These are phyloP conservation scores for Cynodonichthys magdalenae DNA, from an alignment of 2,797 vertebrate genomes.

Conservation along the genomic window DNA sequence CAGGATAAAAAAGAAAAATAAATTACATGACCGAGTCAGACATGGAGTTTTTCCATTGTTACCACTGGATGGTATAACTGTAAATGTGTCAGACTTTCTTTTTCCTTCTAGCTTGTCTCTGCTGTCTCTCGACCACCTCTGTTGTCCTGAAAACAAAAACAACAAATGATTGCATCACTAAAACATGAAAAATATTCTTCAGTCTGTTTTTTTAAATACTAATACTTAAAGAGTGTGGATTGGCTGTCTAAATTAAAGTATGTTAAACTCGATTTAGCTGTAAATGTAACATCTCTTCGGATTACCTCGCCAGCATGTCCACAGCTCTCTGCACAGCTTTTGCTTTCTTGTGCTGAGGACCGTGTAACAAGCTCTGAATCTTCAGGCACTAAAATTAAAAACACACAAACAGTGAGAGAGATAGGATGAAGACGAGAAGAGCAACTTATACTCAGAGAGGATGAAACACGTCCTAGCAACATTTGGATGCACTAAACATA, in stretches of 20 bases:
- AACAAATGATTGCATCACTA: constrained; percentile 8
- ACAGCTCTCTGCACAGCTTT: constrained; percentile 74
- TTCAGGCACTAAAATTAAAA: constrained; percentile 74
- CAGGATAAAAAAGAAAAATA: constrained; percentile 9
- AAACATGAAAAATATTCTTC: background rate
- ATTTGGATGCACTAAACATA: constrained; percentile 67
- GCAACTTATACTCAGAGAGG: constrained; percentile 33
- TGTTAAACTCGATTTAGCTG: background rate
- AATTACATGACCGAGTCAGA: constrained; percentile 10
- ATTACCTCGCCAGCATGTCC: constrained; percentile 79
- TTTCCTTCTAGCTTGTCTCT: constrained; percentile 48
- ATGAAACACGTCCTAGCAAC: constrained; percentile 64
- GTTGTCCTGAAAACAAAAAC: constrained; percentile 63
- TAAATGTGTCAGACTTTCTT: constrained; percentile 47
- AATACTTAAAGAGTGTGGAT: no score
- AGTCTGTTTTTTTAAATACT: background rate
- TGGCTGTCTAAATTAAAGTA: no score
- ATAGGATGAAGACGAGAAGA: constrained; percentile 46
- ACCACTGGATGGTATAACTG: constrained; percentile 24
- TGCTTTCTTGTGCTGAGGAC: constrained; percentile 77
- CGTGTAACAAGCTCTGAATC: constrained; percentile 75
- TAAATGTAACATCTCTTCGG: background rate
- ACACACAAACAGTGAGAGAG: constrained; percentile 26
- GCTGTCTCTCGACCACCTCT: constrained; percentile 56
- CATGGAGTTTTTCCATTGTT: constrained; percentile 36